Percentiles rank a stretch among this genome's conserved stretches.
Evolutionary conservation across 2,113 vertebrate species (phyloP).

Genomic region (Daubentonia madagascariensis): DNA sequence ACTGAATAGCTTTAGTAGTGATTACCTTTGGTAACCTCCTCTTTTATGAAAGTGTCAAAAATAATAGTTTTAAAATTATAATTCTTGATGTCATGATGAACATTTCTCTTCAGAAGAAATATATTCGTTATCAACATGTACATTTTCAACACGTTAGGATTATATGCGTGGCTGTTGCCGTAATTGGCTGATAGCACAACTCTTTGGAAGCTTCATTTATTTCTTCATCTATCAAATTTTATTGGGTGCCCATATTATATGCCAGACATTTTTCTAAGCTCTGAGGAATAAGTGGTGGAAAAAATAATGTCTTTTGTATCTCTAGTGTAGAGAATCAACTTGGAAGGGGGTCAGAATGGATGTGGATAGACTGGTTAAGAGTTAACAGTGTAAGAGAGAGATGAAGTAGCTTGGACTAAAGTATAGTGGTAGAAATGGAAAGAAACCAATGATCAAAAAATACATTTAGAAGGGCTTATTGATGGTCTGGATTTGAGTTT

Average conservation of each 20-base stretch:
- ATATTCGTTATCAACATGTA: neutral
- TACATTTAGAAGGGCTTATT: neutral
- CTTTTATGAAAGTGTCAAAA: neutral
- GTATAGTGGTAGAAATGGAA: neutral
- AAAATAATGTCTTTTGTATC: neutral
- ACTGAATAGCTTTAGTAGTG: slow-evolving; percentile 26
- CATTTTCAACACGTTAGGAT: neutral
- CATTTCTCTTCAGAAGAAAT: slow-evolving; percentile 6
- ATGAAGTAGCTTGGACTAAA: neutral
- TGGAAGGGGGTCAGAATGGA: neutral
- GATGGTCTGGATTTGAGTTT: neutral
- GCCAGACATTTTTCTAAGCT: neutral
- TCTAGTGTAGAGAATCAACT: neutral
- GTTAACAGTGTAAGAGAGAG: neutral
- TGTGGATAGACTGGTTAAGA: neutral
- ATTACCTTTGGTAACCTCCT: slow-evolving; percentile 11
- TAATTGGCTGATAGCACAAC: neutral
- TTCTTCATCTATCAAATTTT: neutral
- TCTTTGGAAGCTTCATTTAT: neutral
- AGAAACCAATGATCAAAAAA: neutral
- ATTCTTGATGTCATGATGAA: neutral
- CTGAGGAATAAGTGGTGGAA: neutral
- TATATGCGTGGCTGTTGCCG: neutral
- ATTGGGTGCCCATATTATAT: neutral
- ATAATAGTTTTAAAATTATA: neutral